Evolutionary conservation across 2,113 vertebrate species (phyloP).

Genomic region (Cranoglanis bouderius): DNA sequence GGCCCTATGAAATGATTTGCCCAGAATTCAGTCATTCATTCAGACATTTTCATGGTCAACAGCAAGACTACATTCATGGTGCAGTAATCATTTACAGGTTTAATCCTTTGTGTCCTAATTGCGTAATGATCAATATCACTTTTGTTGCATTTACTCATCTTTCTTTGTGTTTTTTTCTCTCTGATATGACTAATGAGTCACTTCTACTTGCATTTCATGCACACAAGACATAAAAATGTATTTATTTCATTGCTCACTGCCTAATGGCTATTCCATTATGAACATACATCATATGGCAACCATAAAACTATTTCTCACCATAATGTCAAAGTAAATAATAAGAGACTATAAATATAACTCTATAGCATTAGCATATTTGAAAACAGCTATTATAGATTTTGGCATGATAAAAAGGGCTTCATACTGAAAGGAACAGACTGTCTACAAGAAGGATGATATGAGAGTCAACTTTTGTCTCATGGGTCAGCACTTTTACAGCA

Average conservation of each 20-base stretch:
- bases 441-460: constrained; percentile 5
- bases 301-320: neutral
- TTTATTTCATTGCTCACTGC: constrained; percentile 7
- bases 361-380: constrained; percentile 11
- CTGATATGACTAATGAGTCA: constrained; percentile 20
- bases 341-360: neutral
- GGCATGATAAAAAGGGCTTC: neutral
- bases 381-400: neutral
- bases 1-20: neutral
- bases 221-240: neutral
- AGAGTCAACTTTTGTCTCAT: constrained; percentile 26
- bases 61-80: neutral
- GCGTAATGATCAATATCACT: neutral
- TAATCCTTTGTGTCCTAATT: neutral
- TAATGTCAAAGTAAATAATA: constrained; percentile 30
- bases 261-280: constrained; percentile 21
- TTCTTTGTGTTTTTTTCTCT: neutral
- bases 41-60: neutral
- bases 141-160: neutral
- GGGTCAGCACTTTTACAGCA: constrained; percentile 31
- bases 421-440: constrained; percentile 9
- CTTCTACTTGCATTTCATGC: neutral
- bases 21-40: neutral
- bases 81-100: neutral
- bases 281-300: neutral